Base-by-base conservation (phyloP, 1,140 invertebrate genomes). In the Hyles vespertilio region DNA sequence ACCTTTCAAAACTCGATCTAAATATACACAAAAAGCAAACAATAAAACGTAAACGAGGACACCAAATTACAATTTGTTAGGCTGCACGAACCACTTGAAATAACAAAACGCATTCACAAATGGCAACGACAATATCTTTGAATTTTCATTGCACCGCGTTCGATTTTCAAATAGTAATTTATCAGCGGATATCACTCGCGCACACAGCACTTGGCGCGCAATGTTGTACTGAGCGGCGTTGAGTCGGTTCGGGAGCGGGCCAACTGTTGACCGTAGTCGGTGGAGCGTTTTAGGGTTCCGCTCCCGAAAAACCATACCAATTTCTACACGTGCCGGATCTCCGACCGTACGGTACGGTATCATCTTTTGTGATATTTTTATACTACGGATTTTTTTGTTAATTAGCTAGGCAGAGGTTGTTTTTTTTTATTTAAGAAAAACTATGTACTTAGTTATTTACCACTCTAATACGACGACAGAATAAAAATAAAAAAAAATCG, bases 121-220 rank as follows among this genome's bases (percentile, higher is more conserved):
- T 9, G n/a, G 9, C 50, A 51, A 51, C 33, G 50, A 51, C 54
- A 56, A 56, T 56, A 48, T 56, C 33, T 48, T 56, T 61, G 59
- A 61, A 61, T 61, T 61, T 61, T 61, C 59, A 61, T 61, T 61
- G 59, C 56, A 53, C 46, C 46, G 58, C 55, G 58, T 63, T 63
- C 65, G 65, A 51, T 34, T 32, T 51, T 51, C 50, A 34, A 51
- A 51, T 47, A 51, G 45, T 54, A 34, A 53, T 61, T 56, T 51
- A 51, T 56, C 52, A 33, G 58, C 40, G 58, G 58, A 50, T 62
- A 61, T 50, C 54, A 55, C 59, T 22, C 22, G 59, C 65, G 49
- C 65, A 47, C 56, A 61, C 48, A 53, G 45, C 61, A 51, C 58
- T 58, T 61, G 60, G 58, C 65, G 63, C 59, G 58, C 61, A 59